Conservation (phyloP, 2,113 vertebrate genomes). For the Paradisaea rubra region DNA sequence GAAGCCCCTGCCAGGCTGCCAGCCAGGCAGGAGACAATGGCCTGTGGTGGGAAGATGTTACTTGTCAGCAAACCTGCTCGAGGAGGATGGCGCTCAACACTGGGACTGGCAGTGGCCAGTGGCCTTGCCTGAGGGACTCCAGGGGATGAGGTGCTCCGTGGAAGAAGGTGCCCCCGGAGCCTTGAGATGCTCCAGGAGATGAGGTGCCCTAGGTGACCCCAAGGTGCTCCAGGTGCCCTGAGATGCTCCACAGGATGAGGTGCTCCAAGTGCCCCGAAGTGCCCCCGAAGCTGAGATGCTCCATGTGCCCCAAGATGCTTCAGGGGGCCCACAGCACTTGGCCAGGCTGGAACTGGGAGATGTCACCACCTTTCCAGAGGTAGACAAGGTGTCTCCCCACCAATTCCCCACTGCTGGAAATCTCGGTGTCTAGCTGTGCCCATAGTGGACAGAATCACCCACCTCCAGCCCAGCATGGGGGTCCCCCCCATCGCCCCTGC, state of each 20-base stretch:
- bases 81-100: rapidly evolving
- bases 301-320: not conserved
- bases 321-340: not conserved
- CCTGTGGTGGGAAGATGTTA: not conserved
- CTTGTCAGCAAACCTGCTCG: not conserved
- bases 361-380: not conserved
- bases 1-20: not conserved
- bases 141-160: not conserved
- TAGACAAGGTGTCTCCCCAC: not conserved
- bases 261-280: no score
- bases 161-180: not conserved
- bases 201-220: no score
- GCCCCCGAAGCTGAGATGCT: not conserved
- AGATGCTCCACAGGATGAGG: not conserved
- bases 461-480: not conserved
- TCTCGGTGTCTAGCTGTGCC: not conserved
- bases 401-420: not conserved
- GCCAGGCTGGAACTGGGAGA: not conserved
- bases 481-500: not conserved
- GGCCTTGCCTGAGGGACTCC: not conserved
- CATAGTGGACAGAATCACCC: not conserved
- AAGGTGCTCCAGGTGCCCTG: not conserved
- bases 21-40: not conserved
- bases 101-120: rapidly evolving
- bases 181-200: not conserved